A percentile compares a stretch with the other conserved stretches of the same genome.
phyloP scores from a whole-genome alignment of 2,113 vertebrate genomes.

The Sitta europaea region DNA sequence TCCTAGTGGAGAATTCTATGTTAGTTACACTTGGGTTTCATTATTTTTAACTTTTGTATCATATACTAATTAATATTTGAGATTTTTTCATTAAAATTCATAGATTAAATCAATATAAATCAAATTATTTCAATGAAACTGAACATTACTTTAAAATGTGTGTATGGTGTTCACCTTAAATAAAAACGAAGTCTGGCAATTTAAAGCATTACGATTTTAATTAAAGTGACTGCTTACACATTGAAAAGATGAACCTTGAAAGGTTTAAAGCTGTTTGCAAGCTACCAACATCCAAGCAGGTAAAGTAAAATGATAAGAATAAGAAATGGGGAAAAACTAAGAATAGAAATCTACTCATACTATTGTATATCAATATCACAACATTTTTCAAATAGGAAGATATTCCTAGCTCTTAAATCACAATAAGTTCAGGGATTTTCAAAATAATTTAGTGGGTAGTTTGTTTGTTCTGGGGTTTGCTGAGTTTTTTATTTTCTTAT shows the following conservation, averaged over 20 bases:
- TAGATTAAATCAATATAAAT: neutral
- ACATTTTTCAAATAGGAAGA: neutral
- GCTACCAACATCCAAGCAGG: neutral
- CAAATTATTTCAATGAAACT: neutral
- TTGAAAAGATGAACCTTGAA: neutral
- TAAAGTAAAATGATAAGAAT: neutral
- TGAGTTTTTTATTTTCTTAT: neutral
- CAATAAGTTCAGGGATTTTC: neutral
- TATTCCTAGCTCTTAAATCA: neutral
- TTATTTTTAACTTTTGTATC: neutral
- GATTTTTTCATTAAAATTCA: neutral
- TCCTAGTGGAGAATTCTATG: neutral
- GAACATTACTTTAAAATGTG: neutral
- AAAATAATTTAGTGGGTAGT: neutral
- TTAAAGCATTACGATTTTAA: conserved; percentile 1
- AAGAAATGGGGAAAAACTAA: neutral
- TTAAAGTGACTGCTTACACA: neutral
- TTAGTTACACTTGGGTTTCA: neutral
- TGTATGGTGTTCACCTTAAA: neutral
- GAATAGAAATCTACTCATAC: neutral
- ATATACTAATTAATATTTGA: neutral
- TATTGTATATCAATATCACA: neutral
- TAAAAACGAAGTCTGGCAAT: neutral
- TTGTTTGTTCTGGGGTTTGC: neutral
- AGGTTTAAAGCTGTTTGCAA: neutral